These are phyloP conservation scores for Arremon aurantiirostris DNA, from an alignment of 2,797 vertebrate genomes.

Conservation along the genomic window DNA sequence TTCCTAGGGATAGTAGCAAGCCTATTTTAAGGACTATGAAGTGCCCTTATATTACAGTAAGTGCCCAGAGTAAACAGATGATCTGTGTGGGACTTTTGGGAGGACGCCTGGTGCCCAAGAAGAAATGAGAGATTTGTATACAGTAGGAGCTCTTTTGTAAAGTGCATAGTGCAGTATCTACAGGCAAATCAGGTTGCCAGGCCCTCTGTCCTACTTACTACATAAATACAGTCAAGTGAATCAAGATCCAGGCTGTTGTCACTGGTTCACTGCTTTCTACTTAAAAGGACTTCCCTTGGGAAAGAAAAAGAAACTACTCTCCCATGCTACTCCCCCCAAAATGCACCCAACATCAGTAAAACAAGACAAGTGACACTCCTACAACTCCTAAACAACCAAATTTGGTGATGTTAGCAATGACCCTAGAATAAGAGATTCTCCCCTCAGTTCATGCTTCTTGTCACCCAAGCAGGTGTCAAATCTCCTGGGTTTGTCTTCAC, in stretches of 20 bases:
- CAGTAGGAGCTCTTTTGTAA: background rate
- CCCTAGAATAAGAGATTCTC: background rate
- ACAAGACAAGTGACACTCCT: background rate
- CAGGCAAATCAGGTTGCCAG: background rate
- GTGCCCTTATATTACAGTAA: background rate
- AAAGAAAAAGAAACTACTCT: background rate
- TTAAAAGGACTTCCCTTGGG: background rate
- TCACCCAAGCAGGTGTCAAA: background rate
- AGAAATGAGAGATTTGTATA: background rate
- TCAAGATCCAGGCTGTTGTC: background rate
- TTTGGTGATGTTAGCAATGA: background rate
- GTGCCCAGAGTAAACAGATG: background rate
- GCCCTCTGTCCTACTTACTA: background rate
- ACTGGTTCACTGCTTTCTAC: background rate
- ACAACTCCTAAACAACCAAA: background rate
- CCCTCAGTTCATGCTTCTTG: background rate
- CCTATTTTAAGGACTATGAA: background rate
- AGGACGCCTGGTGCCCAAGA: background rate
- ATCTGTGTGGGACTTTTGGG: background rate
- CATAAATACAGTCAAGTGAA: background rate
- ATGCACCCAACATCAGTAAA: background rate
- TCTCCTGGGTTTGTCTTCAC: constrained; percentile 28
- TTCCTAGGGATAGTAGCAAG: background rate
- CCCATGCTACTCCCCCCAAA: fast-evolving
- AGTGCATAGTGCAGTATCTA: background rate